A percentile compares a stretch with the other conserved stretches of the same genome.
Evolutionary conservation across 2,888 invertebrate genomes (phyloP).

Genomic region (Chelonus formosanus): DNA sequence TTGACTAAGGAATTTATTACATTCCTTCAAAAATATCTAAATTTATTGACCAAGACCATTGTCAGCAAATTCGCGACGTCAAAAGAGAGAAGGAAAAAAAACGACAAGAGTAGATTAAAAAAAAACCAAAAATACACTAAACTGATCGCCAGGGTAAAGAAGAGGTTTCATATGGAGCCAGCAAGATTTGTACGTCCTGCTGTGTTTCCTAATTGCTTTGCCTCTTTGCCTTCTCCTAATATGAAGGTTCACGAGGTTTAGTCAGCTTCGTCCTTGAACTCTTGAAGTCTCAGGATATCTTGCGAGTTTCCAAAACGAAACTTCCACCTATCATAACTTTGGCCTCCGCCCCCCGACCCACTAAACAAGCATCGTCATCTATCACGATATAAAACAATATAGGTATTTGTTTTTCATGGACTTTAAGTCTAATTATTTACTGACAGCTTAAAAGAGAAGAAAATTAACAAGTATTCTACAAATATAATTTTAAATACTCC

Average conservation of each 20-base stretch:
- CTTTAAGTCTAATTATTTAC: slow-evolving; percentile 61
- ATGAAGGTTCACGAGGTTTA: slow-evolving; percentile 29
- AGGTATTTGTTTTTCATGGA: slow-evolving; percentile 62
- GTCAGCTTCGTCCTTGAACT: slow-evolving; percentile 58
- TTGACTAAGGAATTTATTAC: too few relatives aligned
- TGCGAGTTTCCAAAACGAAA: slow-evolving; percentile 48
- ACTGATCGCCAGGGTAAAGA: slow-evolving; percentile 38
- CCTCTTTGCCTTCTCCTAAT: slow-evolving; percentile 45
- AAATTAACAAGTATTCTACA: slow-evolving; percentile 16
- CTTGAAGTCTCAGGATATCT: slow-evolving; percentile 46
- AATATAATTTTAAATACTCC: slow-evolving; percentile 7
- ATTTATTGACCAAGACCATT: too few relatives aligned
- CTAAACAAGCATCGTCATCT: slow-evolving; percentile 63
- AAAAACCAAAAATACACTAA: slow-evolving; percentile 45
- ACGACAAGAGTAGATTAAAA: slow-evolving; percentile 28
- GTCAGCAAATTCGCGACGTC: too few relatives aligned
- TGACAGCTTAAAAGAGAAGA: slow-evolving; percentile 46
- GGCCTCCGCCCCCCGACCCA: slow-evolving; percentile 46
- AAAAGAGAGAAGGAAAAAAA: too few relatives aligned
- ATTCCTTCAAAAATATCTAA: too few relatives aligned
- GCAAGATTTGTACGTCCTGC: slow-evolving; percentile 61
- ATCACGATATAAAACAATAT: slow-evolving; percentile 62
- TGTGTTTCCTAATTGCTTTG: slow-evolving; percentile 63
- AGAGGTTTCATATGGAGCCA: slow-evolving; percentile 38
- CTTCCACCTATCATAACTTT: slow-evolving; percentile 29